Percentiles rank a stretch among this genome's conserved stretches.
phyloP scores from a whole-genome alignment of 2,888 invertebrate species.

The Eurois occulta region DNA sequence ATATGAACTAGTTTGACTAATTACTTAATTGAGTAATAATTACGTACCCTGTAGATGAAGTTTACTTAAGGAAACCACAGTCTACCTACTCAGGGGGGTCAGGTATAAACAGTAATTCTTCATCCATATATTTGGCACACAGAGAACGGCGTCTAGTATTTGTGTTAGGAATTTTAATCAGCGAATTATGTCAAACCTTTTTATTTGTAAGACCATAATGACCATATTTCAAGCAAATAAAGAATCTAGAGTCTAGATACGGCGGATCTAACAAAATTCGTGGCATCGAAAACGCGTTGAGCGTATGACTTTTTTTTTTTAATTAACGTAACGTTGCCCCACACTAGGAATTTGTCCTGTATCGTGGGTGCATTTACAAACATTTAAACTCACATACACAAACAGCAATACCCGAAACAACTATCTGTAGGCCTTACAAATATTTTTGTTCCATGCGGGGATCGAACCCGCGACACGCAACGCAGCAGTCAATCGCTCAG shows the following conservation, averaged over 20 bases:
- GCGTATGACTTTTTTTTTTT: too few species aligned
- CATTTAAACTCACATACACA: too few species aligned
- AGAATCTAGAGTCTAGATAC: background rate
- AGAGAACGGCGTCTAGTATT: background rate
- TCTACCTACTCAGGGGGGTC: background rate
- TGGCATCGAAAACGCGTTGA: background rate
- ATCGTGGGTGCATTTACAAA: too few species aligned
- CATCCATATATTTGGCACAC: background rate
- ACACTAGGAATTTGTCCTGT: too few species aligned
- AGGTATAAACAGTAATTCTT: background rate
- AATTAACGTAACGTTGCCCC: too few species aligned
- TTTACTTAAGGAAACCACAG: background rate
- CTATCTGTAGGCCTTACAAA: too few species aligned
- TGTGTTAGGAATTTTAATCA: background rate
- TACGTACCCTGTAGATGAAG: background rate
- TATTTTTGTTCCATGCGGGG: too few species aligned
- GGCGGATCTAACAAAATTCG: background rate
- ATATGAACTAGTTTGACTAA: slow-evolving; percentile 6
- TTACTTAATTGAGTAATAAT: background rate
- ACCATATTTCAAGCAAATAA: background rate
- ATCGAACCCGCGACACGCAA: too few species aligned
- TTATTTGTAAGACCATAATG: background rate
- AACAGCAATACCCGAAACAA: too few species aligned
- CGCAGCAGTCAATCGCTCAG: too few species aligned
- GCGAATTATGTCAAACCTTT: background rate